Conservation (phyloP, 2,113 vertebrate species). For the Antidorcas marsupialis region DNA sequence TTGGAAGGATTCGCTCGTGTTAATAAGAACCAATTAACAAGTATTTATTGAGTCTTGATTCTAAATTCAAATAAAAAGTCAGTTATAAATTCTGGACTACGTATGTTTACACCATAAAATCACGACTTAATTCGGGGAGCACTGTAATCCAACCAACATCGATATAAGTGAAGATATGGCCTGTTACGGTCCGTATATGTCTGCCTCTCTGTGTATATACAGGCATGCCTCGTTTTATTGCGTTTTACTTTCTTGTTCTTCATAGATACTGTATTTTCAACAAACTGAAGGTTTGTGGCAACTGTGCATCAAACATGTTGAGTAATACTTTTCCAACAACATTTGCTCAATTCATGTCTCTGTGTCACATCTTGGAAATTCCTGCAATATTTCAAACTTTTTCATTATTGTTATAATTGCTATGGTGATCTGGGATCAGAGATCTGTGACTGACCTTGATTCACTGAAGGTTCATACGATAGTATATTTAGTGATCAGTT, state of each 20-base stretch:
- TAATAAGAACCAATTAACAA: neutral
- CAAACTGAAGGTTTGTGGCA: neutral
- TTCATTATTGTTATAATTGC: neutral
- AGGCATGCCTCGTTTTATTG: neutral
- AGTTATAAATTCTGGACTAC: neutral
- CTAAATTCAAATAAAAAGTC: neutral
- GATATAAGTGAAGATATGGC: neutral
- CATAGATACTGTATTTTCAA: neutral
- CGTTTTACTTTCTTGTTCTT: neutral
- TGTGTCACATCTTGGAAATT: neutral
- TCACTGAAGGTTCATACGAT: neutral
- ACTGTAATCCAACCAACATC: neutral
- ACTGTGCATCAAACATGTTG: neutral
- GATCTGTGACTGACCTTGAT: neutral
- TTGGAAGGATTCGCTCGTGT: neutral
- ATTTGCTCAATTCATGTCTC: neutral
- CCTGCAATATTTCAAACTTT: neutral
- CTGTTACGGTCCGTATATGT: neutral
- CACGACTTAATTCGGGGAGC: neutral
- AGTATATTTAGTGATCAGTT: neutral
- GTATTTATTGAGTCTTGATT: neutral
- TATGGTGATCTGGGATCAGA: neutral
- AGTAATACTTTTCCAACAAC: neutral
- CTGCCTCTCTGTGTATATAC: neutral
- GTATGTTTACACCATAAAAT: neutral